Conservation (phyloP, 2,113 vertebrate genomes). For the Desmodus rotundus region DNA sequence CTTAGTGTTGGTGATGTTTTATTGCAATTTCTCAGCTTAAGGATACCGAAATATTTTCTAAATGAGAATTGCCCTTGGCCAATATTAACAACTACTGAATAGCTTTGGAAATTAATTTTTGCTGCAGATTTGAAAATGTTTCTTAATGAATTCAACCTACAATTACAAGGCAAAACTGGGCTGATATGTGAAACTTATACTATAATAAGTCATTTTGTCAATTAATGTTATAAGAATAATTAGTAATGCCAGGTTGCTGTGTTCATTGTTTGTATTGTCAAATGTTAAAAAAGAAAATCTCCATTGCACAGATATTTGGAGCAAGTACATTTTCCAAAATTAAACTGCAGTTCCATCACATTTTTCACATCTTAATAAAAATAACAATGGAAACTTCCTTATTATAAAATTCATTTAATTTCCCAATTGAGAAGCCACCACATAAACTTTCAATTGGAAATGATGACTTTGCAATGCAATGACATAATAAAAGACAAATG, state of each 20-base stretch:
- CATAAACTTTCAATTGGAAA: background rate
- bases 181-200: background rate
- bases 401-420: background rate
- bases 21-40: background rate
- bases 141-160: background rate
- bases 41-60: background rate
- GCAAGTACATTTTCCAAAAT: background rate
- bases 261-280: background rate
- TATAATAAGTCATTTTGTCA: background rate
- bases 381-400: background rate
- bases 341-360: background rate
- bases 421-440: background rate
- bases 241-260: background rate
- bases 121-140: background rate
- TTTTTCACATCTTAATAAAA: background rate
- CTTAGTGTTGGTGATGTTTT: background rate
- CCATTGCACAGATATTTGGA: background rate
- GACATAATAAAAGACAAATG: background rate
- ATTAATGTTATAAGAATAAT: background rate
- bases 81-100: background rate
- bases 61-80: background rate
- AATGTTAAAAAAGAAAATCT: background rate
- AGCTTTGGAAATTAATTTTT: background rate
- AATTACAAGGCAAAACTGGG: background rate
- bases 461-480: background rate